These are phyloP conservation scores for Atractosteus spatula DNA, from an alignment of 2,113 vertebrate species.

Conservation along the genomic window DNA sequence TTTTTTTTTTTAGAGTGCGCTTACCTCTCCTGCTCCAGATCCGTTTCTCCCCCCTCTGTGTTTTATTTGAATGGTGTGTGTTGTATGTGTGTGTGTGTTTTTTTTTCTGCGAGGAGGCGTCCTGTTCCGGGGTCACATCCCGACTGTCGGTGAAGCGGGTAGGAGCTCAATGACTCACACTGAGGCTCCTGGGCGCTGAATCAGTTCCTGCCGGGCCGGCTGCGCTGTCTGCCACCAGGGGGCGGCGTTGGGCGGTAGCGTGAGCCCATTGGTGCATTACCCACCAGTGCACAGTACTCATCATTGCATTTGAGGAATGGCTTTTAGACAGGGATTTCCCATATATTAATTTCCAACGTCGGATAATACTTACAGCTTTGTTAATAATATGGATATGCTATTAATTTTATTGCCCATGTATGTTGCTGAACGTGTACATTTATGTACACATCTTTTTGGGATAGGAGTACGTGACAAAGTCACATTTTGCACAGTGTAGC, in stretches of 20 bases:
- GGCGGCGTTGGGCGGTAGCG: slow-evolving; percentile 26
- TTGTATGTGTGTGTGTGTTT: slow-evolving; percentile 25
- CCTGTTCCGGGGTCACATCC: slow-evolving; percentile 81
- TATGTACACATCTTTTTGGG: too few species aligned
- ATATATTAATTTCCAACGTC: too few species aligned
- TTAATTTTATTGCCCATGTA: too few species aligned
- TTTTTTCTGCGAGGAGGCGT: slow-evolving; percentile 58
- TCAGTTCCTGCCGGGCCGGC: slow-evolving; percentile 8
- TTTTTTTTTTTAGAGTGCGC: slow-evolving; percentile 13
- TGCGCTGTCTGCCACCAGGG: slow-evolving; percentile 27
- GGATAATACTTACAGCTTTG: too few species aligned
- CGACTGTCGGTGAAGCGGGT: slow-evolving; percentile 60
- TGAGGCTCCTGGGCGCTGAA: slow-evolving; percentile 33
- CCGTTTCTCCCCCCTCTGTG: slow-evolving; percentile 49
- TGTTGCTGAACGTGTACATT: too few species aligned
- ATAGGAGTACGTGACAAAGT: too few species aligned
- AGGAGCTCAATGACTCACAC: slow-evolving; percentile 47
- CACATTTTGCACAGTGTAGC: too few species aligned
- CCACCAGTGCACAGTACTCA: too few species aligned
- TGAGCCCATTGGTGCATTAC: too few species aligned
- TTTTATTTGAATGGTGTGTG: slow-evolving; percentile 65
- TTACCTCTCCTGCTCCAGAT: slow-evolving; percentile 76
- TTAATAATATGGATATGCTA: too few species aligned
- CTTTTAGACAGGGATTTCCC: too few species aligned
- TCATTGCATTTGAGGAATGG: too few species aligned